Evolutionary conservation across 2,113 vertebrate species (phyloP).

Genomic region (Aramus guarauna): DNA sequence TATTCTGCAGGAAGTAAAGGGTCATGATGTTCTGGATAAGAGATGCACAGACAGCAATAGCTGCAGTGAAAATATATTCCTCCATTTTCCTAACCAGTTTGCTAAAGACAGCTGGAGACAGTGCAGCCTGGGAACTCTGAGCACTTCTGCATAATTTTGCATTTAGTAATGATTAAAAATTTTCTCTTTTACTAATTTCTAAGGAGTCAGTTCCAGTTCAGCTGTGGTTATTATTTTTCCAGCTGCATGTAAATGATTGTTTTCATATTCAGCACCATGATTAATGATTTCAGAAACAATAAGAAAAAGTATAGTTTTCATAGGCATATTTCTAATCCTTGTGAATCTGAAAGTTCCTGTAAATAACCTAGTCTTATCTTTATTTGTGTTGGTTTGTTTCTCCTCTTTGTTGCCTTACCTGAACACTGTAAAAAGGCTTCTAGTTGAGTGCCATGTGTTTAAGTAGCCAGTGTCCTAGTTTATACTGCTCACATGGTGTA

Average conservation of each 20-base stretch:
- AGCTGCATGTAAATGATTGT: conserved; percentile 54
- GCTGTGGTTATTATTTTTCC: conserved; percentile 32
- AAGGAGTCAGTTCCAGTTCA: conserved; percentile 32
- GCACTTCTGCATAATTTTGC: conserved; percentile 22
- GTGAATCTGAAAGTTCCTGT: neutral
- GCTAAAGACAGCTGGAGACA: conserved; percentile 1
- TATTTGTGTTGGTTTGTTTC: neutral
- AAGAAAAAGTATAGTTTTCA: conserved; percentile 37
- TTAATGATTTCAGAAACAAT: conserved; percentile 39
- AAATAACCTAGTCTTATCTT: neutral
- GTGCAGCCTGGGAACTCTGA: neutral
- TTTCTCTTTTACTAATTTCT: conserved; percentile 49
- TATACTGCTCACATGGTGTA: neutral
- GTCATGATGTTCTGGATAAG: neutral
- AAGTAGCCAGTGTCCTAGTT: neutral
- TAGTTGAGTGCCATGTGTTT: neutral
- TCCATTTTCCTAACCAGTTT: neutral
- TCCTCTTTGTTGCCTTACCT: neutral
- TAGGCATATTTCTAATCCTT: neutral
- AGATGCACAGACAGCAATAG: neutral
- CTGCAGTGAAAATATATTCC: neutral
- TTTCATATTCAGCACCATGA: conserved; percentile 30
- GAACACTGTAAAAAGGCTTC: neutral
- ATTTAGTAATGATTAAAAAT: conserved; percentile 31
- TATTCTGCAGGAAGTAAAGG: neutral